These are phyloP conservation scores for Callinectes sapidus DNA, from an alignment of 2,888 invertebrate genomes.

Conservation along the genomic window DNA sequence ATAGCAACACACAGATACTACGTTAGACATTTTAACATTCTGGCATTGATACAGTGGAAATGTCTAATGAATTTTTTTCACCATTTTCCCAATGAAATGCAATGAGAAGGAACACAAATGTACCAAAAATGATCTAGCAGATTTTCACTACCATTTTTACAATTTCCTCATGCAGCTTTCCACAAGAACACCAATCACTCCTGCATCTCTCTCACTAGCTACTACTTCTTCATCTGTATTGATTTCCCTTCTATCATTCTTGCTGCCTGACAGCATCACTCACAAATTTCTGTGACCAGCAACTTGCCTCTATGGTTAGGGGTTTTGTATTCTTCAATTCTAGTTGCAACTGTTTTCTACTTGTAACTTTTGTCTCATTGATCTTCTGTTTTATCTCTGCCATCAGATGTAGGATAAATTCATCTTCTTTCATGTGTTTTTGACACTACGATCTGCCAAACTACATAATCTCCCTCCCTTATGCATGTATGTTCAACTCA, in stretches of 20 bases:
- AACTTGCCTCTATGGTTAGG: background rate
- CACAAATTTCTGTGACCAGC: background rate
- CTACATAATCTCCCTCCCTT: background rate
- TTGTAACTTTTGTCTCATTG: background rate
- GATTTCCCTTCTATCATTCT: background rate
- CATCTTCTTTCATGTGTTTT: background rate
- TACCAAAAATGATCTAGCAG: background rate
- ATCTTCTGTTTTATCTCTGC: slow-evolving; percentile 17
- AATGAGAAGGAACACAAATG: background rate
- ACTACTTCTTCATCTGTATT: background rate
- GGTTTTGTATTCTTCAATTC: background rate
- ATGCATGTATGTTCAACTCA: slow-evolving; percentile 18
- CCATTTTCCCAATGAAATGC: background rate
- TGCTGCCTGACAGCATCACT: background rate
- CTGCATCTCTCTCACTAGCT: background rate
- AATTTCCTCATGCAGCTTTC: background rate
- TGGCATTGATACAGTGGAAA: background rate
- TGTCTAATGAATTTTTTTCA: background rate
- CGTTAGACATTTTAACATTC: slow-evolving; percentile 2
- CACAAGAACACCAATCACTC: background rate
- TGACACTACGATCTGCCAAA: background rate
- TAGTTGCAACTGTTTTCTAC: background rate
- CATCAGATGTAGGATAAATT: background rate
- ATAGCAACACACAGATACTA: slow-evolving; percentile 1
- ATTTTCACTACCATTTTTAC: background rate